These are phyloP conservation scores for Dolichopus griseipennis DNA, from an alignment of 2,888 invertebrate genomes.

Conservation along the genomic window DNA sequence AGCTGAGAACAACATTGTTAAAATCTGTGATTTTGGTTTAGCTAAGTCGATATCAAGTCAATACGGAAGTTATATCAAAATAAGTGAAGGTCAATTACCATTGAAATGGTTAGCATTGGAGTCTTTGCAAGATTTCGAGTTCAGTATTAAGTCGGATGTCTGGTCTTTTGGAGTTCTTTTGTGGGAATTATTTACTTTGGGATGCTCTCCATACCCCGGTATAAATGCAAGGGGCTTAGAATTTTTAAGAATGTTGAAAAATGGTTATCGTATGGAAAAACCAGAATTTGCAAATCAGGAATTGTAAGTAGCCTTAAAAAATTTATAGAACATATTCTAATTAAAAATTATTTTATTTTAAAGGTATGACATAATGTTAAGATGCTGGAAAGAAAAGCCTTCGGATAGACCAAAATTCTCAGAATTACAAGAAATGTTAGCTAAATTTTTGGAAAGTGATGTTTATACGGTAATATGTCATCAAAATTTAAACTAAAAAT, in stretches of 20 bases:
- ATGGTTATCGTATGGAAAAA: conserved; percentile 81
- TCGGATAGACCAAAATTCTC: conserved; percentile 69
- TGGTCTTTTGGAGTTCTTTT: conserved; percentile 88
- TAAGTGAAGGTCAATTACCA: conserved; percentile 75
- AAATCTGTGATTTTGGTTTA: conserved; percentile 94
- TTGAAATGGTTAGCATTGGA: conserved; percentile 97
- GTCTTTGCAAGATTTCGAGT: conserved; percentile 80
- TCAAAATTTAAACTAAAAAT: conserved; percentile 47
- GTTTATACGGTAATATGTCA: background rate
- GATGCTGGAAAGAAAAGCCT: conserved; percentile 80
- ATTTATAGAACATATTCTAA: too few relatives aligned
- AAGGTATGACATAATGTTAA: conserved; percentile 69
- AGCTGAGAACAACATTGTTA: conserved; percentile 83
- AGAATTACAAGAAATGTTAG: conserved; percentile 63
- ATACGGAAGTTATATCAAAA: conserved; percentile 68
- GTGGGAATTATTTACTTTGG: conserved; percentile 83
- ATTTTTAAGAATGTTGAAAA: conserved; percentile 54
- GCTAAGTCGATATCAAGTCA: conserved; percentile 66
- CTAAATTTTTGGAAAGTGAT: conserved; percentile 69
- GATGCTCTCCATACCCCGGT: conserved; percentile 75
- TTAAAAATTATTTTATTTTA: too few relatives aligned
- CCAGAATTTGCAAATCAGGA: conserved; percentile 75
- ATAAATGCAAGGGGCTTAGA: conserved; percentile 65
- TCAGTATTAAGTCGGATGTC: conserved; percentile 90
- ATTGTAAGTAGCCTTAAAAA: conserved; percentile 47